Percentiles rank a stretch among this genome's conserved stretches.
phyloP scores from a whole-genome alignment of 2,888 invertebrate species.

The Vesta saturnalis region DNA sequence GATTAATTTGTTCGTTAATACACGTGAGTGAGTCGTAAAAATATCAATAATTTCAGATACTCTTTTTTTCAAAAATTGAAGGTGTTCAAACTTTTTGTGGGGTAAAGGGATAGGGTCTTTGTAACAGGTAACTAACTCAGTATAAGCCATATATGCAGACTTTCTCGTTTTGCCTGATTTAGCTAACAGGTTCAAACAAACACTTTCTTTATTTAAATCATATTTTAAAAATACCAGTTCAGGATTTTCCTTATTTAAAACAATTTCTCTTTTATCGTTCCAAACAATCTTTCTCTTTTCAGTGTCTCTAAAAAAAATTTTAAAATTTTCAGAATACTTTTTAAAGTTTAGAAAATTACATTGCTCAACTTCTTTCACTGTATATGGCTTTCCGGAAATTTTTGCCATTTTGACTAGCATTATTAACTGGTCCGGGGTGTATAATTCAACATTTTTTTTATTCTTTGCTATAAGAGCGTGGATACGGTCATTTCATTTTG shows the following conservation, averaged over 20 bases:
- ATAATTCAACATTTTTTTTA: neutral
- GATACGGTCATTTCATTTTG: neutral
- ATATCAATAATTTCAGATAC: neutral
- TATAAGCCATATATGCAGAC: neutral
- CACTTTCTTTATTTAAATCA: neutral
- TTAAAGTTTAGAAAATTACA: neutral
- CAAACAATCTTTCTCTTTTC: neutral
- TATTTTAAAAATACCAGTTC: neutral
- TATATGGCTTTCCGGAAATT: neutral
- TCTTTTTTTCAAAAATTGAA: neutral
- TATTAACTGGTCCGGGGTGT: neutral
- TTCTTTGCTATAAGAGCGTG: neutral
- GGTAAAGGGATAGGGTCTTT: neutral
- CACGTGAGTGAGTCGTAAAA: neutral
- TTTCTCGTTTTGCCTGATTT: neutral
- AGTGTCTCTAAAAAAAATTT: neutral
- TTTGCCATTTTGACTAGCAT: neutral
- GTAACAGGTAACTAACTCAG: neutral
- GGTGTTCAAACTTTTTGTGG: neutral
- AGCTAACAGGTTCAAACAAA: neutral
- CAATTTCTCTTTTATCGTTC: neutral
- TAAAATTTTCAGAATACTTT: neutral
- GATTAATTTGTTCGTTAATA: neutral
- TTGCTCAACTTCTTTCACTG: neutral
- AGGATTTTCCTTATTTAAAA: neutral